A percentile compares a stretch with the other conserved stretches of the same genome.
phyloP scores from a whole-genome alignment of 2,113 vertebrate species.

The Trematomus loennbergii region DNA sequence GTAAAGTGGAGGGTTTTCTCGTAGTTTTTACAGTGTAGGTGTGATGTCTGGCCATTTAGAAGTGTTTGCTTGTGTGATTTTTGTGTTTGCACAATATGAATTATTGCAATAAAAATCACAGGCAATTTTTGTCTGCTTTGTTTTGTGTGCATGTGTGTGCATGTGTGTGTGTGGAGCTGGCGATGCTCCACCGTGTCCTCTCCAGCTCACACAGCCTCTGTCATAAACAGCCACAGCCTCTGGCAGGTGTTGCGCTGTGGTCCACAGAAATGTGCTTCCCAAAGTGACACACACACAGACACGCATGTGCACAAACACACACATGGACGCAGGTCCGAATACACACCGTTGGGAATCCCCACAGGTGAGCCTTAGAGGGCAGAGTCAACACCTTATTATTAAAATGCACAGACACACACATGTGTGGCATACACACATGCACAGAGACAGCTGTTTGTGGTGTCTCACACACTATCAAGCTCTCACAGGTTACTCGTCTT shows the following conservation, averaged over 20 bases:
- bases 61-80: slow-evolving; percentile 67
- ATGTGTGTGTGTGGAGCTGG: slow-evolving; percentile 41
- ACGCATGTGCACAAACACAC: slow-evolving; percentile 14
- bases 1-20: slow-evolving; percentile 11
- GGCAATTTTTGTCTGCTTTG: slow-evolving; percentile 29
- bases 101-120: slow-evolving; percentile 49
- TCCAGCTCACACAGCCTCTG: slow-evolving; percentile 90
- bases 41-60: slow-evolving; percentile 54
- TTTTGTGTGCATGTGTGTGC: slow-evolving; percentile 16
- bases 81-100: slow-evolving; percentile 50
- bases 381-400: slow-evolving; percentile 81
- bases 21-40: slow-evolving; percentile 46
- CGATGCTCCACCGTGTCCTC: slow-evolving; percentile 85
- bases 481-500: slow-evolving; percentile 15
- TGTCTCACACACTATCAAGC: slow-evolving; percentile 39
- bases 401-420: slow-evolving; percentile 71
- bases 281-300: slow-evolving; percentile 62
- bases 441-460: slow-evolving; percentile 70
- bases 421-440: slow-evolving; percentile 22
- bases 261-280: slow-evolving; percentile 77
- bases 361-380: slow-evolving; percentile 75
- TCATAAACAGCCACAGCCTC: slow-evolving; percentile 91
- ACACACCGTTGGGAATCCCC: slow-evolving; percentile 70
- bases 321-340: slow-evolving; percentile 42
- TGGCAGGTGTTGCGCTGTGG: slow-evolving; percentile 84